A percentile compares a stretch with the other conserved stretches of the same genome.
phyloP scores from a whole-genome alignment of 2,888 invertebrate species.

The Himalopsyche kuldschensis region DNA sequence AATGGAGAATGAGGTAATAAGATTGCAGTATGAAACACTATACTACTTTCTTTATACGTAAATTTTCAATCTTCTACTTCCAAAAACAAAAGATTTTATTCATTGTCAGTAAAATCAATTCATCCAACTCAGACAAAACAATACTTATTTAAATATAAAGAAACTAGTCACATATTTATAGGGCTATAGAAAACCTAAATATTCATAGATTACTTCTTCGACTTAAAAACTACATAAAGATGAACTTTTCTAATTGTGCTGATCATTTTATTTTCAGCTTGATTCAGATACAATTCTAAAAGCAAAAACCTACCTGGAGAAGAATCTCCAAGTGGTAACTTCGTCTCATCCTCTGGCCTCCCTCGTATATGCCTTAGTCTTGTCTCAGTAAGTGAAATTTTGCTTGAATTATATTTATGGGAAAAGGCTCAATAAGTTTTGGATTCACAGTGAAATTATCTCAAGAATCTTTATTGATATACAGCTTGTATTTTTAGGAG shows the following conservation, averaged over 20 bases:
- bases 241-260: conserved; percentile 2
- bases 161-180: too few species aligned
- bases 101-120: too few species aligned
- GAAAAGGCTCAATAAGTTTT: too few species aligned
- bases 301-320: conserved; percentile 62
- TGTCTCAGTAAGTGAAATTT: conserved; percentile 51
- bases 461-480: too few species aligned
- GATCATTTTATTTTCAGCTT: conserved; percentile 44
- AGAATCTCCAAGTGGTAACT: conserved; percentile 58
- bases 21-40: neutral
- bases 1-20: conserved; percentile 57
- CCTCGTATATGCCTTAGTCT: conserved; percentile 61
- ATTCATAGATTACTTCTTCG: neutral
- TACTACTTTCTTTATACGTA: neutral
- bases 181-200: too few species aligned
- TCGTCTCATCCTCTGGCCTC: conserved; percentile 64
- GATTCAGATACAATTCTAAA: conserved; percentile 59
- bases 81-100: too few species aligned
- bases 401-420: neutral
- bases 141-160: too few species aligned
- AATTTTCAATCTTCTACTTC: neutral
- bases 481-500: conserved; percentile 52
- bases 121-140: too few species aligned
- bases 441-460: too few species aligned
- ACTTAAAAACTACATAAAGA: too few species aligned